Conservation (phyloP, 2,113 vertebrate genomes). For the Anseranas semipalmata region DNA sequence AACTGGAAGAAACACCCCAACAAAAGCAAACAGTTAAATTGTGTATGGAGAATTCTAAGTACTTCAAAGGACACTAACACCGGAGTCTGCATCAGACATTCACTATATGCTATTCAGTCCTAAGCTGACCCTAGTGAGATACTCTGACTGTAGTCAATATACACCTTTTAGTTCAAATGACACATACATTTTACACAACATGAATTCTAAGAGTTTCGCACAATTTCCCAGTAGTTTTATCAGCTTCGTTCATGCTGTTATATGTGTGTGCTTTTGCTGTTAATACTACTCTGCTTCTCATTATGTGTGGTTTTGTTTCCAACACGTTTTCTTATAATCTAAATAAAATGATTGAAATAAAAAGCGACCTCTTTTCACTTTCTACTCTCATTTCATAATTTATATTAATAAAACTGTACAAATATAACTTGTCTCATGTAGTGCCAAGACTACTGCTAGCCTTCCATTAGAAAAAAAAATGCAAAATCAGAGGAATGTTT, state of each 20-base stretch:
- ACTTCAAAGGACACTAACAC: neutral
- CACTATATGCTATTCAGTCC: neutral
- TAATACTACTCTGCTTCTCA: neutral
- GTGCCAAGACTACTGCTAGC: neutral
- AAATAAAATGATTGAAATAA: neutral
- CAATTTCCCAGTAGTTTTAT: neutral
- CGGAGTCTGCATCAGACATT: neutral
- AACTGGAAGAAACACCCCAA: neutral
- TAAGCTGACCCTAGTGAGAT: neutral
- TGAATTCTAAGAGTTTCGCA: neutral
- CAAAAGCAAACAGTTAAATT: neutral
- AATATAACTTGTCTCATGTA: neutral
- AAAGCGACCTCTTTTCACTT: neutral
- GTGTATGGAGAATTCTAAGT: neutral
- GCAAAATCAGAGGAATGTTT: neutral
- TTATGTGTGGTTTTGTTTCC: neutral
- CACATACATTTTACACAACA: neutral
- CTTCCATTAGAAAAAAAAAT: neutral
- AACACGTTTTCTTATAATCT: neutral
- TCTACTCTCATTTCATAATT: neutral
- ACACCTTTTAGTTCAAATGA: neutral
- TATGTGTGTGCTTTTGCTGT: neutral
- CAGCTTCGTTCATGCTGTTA: neutral
- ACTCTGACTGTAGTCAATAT: fast-evolving
- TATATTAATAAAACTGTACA: neutral